Evolutionary conservation across 2,113 vertebrate species (phyloP), one percentile per base, ranked within the genome.

Genomic region (Urocynchramus pylzowi): DNA sequence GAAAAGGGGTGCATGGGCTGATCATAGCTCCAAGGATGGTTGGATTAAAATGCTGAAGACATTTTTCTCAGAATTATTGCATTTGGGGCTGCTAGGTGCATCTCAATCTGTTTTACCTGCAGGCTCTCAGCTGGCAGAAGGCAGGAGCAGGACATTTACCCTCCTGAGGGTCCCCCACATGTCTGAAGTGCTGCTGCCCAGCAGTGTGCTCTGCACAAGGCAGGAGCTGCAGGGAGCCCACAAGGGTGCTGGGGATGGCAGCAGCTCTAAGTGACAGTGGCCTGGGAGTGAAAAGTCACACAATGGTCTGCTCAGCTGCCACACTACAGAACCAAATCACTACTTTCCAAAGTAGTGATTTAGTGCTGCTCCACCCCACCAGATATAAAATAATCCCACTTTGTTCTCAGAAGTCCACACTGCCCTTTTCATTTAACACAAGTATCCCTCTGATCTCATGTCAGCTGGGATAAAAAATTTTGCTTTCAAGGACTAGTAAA

Each of bases 121-220:
- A 53, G n/a, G 45, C n/a, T 67, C 16, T 57, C 44, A 35, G 57
- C 24, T 14, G 52, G 28, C 31, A 77, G 81, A 87, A 69, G 5
- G 16, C 5, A 11, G 54, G 23, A 74, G 27, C 7, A 27, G 75
- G 39, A 27, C 13, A 6, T 24, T 70, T 33, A 5, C 53, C 41
- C 19, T 87, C 21, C 60, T 17, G 19, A 24, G 1, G 0, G 16
- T 57, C n/a, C 23, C 53, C 30, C 23, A 6, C 0, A 0, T 9
- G 59, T 35, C 78, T 0, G 2, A 26, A 7, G 15, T 0, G 4
- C 2, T 1, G 35, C 42, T 45, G 53, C 77, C 41, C 59, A 47
- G 60, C 16, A 7, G 7, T 3, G 63, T 78, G 41, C 50, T 31
- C 52, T 49, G 74, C 6, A 4, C 30, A 6, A 13, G 53, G 52